phyloP scores from a whole-genome alignment of 2,797 vertebrate species.

The Sciaenops ocellatus region DNA sequence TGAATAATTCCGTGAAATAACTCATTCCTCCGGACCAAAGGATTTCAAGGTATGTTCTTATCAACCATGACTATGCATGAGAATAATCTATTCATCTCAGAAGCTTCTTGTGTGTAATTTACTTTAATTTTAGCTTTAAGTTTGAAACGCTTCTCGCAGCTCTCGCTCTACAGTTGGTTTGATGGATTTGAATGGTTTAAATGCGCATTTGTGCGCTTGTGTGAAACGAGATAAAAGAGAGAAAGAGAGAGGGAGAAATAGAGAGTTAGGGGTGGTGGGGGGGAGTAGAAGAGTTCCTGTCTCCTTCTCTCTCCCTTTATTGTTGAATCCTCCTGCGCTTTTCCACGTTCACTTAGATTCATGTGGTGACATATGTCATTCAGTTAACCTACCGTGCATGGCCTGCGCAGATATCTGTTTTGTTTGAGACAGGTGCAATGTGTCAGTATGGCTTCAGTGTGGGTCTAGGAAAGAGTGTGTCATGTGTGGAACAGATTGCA shows the following conservation, averaged over 20 bases:
- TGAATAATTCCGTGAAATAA: slow-evolving; percentile 71
- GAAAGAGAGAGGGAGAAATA: slow-evolving; percentile 2
- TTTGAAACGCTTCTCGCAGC: slow-evolving; percentile 23
- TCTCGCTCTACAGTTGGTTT: slow-evolving; percentile 31
- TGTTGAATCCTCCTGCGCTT: not conserved
- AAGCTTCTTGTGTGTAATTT: slow-evolving; percentile 34
- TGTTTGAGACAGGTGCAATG: slow-evolving; percentile 46
- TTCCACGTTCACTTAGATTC: slow-evolving; percentile 3
- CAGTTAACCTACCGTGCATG: not conserved
- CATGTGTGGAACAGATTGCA: slow-evolving; percentile 23
- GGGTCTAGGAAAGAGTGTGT: slow-evolving; percentile 5
- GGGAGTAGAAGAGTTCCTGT: not conserved
- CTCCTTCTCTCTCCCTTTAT: not conserved
- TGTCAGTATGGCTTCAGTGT: not conserved
- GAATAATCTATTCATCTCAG: slow-evolving; percentile 36
- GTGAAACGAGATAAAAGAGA: slow-evolving; percentile 19
- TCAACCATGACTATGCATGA: slow-evolving; percentile 20
- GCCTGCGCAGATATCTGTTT: slow-evolving; percentile 8
- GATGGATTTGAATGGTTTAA: slow-evolving; percentile 30
- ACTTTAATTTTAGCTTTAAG: slow-evolving; percentile 30
- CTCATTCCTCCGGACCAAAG: slow-evolving; percentile 48
- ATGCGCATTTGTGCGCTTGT: slow-evolving; percentile 23
- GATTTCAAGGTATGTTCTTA: slow-evolving; percentile 73
- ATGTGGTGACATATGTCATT: not conserved
- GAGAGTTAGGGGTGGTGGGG: not conserved